phyloP scores from a whole-genome alignment of 2,113 vertebrate genomes.

The Syngnathoides biaculeatus region DNA sequence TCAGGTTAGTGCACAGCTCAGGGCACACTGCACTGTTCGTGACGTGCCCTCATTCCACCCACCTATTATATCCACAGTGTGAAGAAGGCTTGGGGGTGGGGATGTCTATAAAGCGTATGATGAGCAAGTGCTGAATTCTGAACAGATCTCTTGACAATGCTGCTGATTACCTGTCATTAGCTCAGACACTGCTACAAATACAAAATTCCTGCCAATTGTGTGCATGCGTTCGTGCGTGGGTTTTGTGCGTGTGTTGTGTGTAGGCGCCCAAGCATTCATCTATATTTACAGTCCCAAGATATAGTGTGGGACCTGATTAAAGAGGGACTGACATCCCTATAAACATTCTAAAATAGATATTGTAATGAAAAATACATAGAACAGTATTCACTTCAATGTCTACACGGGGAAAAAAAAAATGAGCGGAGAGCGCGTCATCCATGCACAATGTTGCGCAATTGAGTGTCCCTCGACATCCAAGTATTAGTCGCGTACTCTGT shows the following conservation, averaged over 20 bases:
- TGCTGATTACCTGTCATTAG: slow-evolving; percentile 55
- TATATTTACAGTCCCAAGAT: too few species aligned
- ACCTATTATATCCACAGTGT: slow-evolving; percentile 59
- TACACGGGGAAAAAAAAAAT: too few species aligned
- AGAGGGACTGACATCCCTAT: too few species aligned
- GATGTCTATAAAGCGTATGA: slow-evolving; percentile 43
- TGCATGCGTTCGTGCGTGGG: background rate
- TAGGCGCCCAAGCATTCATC: background rate
- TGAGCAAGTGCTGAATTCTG: slow-evolving; percentile 56
- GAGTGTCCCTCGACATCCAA: too few species aligned
- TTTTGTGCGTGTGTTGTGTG: background rate
- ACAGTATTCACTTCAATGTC: too few species aligned
- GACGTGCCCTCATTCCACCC: slow-evolving; percentile 64
- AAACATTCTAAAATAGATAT: too few species aligned
- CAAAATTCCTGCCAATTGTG: slow-evolving; percentile 16
- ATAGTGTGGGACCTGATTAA: too few species aligned
- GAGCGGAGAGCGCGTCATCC: too few species aligned
- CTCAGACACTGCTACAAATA: slow-evolving; percentile 41
- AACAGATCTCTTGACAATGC: slow-evolving; percentile 34
- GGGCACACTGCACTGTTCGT: slow-evolving; percentile 53
- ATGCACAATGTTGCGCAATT: too few species aligned
- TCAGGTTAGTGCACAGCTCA: slow-evolving; percentile 59
- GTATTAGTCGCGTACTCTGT: too few species aligned
- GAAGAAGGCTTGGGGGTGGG: slow-evolving; percentile 21
- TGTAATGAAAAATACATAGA: too few species aligned